These are phyloP conservation scores for Automeris io DNA, from an alignment of 2,888 invertebrate genomes.

Conservation along the genomic window DNA sequence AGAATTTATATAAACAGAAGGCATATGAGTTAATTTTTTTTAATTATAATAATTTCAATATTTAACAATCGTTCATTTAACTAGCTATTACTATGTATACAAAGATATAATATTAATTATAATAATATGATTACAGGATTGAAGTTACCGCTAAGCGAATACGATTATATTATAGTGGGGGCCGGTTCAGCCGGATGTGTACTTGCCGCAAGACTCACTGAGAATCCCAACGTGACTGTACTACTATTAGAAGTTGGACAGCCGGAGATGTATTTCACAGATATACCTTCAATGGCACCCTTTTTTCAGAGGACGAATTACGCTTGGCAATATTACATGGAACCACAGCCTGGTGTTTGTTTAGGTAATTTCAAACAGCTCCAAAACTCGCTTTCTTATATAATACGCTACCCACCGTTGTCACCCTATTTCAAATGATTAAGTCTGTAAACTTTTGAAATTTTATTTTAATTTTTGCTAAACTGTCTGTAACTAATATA, in stretches of 20 bases:
- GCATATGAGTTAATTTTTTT: no score
- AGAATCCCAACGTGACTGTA: conserved; percentile 69
- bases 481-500: no score
- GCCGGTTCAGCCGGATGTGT: conserved; percentile 78
- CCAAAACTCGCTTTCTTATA: no score
- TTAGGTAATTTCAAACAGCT: conserved; percentile 33
- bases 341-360: conserved; percentile 75
- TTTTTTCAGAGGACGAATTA: conserved; percentile 77
- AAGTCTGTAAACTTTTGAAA: no score
- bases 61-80: no score
- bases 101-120: no score
- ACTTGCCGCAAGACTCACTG: conserved; percentile 68
- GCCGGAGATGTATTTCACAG: conserved; percentile 59
- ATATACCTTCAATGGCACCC: conserved; percentile 72
- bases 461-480: no score
- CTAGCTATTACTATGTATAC: no score
- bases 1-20: no score
- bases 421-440: no score
- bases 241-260: conserved; percentile 78
- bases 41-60: no score
- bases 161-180: conserved; percentile 76
- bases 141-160: conserved; percentile 52
- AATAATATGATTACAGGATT: conserved; percentile 46
- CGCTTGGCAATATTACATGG: conserved; percentile 79
- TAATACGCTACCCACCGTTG: no score